A percentile compares a stretch with the other conserved stretches of the same genome.
Conservation (phyloP, 2,113 vertebrate species). For the Cercocebus atys region DNA sequence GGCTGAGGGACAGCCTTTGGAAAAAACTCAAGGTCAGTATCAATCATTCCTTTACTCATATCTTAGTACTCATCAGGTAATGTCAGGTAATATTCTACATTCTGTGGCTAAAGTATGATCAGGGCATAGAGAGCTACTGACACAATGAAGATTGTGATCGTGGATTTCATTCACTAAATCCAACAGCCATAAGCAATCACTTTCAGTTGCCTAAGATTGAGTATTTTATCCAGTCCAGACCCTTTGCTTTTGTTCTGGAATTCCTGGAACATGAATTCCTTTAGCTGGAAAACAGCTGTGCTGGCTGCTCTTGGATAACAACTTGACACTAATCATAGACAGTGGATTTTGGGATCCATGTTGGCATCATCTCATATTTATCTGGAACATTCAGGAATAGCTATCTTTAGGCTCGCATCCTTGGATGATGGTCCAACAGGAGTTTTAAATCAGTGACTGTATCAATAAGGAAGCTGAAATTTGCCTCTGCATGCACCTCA, state of each 20-base stretch:
- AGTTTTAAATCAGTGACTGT: neutral
- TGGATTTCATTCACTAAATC: neutral
- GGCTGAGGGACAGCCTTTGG: neutral
- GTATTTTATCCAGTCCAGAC: neutral
- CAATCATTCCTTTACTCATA: neutral
- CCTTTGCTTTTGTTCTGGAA: neutral
- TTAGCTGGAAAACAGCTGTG: neutral
- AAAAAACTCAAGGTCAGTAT: no score
- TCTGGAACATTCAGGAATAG: neutral
- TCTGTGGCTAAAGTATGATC: neutral
- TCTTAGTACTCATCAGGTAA: neutral
- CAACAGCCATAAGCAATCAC: neutral
- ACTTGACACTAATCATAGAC: neutral
- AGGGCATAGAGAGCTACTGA: neutral
- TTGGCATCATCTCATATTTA: neutral
- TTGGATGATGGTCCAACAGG: neutral
- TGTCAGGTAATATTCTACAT: neutral
- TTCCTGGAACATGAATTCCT: neutral
- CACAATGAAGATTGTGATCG: neutral
- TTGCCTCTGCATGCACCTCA: neutral
- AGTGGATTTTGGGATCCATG: neutral
- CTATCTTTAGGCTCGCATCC: neutral
- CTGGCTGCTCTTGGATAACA: neutral
- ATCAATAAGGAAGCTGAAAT: neutral
- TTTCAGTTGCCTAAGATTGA: neutral